These are phyloP conservation scores for Gracilinanus agilis DNA, from an alignment of 2,113 vertebrate genomes.

Conservation along the genomic window DNA sequence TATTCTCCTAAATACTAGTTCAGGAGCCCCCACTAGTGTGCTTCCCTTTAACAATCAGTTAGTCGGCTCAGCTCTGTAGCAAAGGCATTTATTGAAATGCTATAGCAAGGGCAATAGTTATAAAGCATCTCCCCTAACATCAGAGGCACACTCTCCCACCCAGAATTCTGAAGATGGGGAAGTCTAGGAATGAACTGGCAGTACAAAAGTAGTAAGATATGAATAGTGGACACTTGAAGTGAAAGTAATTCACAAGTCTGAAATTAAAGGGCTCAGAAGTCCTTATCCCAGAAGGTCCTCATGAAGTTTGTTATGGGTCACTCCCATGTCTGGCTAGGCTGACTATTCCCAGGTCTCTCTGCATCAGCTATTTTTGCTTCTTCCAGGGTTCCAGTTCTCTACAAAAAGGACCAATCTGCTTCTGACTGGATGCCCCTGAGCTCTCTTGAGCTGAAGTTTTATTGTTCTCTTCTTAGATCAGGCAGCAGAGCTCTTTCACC, in stretches of 20 bases:
- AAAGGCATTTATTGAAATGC: background rate
- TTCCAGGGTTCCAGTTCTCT: background rate
- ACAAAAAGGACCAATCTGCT: background rate
- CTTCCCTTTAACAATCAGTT: background rate
- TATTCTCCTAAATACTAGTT: background rate
- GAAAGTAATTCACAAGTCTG: background rate
- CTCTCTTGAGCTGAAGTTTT: background rate
- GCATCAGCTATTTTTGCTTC: background rate
- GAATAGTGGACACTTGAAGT: background rate
- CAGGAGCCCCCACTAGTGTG: background rate
- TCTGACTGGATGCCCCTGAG: background rate
- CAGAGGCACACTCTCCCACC: background rate
- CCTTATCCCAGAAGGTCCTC: background rate
- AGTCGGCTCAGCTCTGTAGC: background rate
- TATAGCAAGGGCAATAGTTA: background rate
- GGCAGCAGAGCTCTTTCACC: background rate
- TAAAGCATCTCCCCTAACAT: background rate
- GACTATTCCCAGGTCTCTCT: background rate
- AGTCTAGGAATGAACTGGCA: background rate
- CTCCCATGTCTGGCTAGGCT: background rate
- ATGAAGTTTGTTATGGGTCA: background rate
- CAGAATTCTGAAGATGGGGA: background rate
- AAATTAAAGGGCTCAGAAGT: background rate
- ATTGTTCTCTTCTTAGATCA: background rate
- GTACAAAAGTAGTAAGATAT: background rate